phyloP scores from a whole-genome alignment of 2,888 invertebrate genomes.

The Diadegma fenestrale region DNA sequence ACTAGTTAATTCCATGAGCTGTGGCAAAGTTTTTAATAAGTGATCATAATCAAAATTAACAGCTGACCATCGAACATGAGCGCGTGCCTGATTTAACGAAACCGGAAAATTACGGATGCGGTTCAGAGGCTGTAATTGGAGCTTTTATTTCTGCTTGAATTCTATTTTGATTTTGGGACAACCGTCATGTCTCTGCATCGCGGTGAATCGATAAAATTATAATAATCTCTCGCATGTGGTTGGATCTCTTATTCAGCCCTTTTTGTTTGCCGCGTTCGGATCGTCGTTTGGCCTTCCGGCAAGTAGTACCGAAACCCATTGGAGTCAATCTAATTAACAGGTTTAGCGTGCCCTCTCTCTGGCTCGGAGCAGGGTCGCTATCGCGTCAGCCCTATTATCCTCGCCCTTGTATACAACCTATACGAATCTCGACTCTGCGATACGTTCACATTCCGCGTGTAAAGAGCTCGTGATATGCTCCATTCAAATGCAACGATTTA shows the following conservation, averaged over 20 bases:
- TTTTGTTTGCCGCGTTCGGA: not conserved
- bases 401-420: conserved; percentile 2
- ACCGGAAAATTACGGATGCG: no score
- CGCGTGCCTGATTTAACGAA: no score
- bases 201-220: not conserved
- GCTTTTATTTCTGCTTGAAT: no score
- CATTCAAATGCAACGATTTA: not conserved
- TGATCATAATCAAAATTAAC: no score
- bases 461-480: not conserved
- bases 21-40: no score
- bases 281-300: conserved; percentile 41
- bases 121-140: no score
- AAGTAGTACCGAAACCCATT: conserved; percentile 64
- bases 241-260: conserved; percentile 20
- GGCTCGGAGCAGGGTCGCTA: conserved; percentile 27
- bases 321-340: conserved; percentile 66
- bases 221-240: not conserved
- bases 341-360: conserved; percentile 42
- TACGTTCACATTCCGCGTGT: conserved; percentile 12
- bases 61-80: no score
- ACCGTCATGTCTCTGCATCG: not conserved
- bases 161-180: no score
- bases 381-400: conserved; percentile 39
- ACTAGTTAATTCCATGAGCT: no score
- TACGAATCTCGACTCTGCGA: conserved; percentile 7